Conservation (phyloP, 2,888 invertebrate species). For the Ligdia adustata region DNA sequence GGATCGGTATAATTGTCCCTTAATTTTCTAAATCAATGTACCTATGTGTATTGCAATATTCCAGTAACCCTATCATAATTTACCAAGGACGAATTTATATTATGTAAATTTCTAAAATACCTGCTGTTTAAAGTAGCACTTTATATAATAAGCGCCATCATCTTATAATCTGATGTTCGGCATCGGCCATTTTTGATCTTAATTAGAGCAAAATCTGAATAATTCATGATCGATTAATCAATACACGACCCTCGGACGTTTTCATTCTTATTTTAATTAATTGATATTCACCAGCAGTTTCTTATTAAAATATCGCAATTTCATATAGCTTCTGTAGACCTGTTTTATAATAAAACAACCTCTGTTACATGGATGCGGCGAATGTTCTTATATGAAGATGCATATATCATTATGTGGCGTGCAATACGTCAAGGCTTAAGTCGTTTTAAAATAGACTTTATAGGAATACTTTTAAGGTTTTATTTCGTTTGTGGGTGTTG, state of each 20-base stretch:
- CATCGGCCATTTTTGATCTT: conserved; percentile 11
- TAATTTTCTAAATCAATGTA: too few relatives aligned
- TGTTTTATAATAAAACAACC: conserved; percentile 64
- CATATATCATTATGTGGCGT: conserved; percentile 56
- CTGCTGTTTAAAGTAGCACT: too few relatives aligned
- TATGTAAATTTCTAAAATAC: too few relatives aligned
- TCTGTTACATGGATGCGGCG: conserved; percentile 45
- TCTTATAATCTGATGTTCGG: conserved; percentile 1
- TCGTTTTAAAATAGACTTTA: conserved; percentile 29
- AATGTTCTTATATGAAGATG: conserved; percentile 44
- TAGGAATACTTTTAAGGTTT: conserved; percentile 28
- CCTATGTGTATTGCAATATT: too few relatives aligned
- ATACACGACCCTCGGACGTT: conserved; percentile 46
- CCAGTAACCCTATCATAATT: too few relatives aligned
- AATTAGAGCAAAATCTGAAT: conserved; percentile 44
- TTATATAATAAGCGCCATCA: conserved; percentile 9
- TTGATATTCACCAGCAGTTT: conserved; percentile 65
- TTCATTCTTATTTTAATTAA: conserved; percentile 67
- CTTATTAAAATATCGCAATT: conserved; percentile 76
- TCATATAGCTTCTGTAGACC: conserved; percentile 67
- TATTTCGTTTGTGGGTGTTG: conserved; percentile 25
- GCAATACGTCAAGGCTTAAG: conserved; percentile 28
- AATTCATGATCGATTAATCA: conserved; percentile 64
- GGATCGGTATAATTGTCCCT: too few relatives aligned
- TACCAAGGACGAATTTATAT: too few relatives aligned